phyloP scores from a whole-genome alignment of 2,797 vertebrate species.

The Sebastolobus altivelis region DNA sequence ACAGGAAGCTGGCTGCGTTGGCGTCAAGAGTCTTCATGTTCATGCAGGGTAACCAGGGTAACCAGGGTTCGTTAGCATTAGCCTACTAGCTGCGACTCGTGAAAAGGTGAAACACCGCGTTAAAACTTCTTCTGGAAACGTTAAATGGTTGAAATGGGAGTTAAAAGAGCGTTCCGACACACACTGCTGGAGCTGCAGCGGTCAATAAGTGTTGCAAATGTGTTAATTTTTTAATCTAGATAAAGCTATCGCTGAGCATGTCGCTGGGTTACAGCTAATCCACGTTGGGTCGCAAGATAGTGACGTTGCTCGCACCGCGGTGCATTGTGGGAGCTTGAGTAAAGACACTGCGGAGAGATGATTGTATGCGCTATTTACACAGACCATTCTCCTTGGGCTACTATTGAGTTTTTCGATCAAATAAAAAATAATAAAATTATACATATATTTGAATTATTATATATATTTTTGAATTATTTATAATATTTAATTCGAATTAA shows the following conservation, averaged over 20 bases:
- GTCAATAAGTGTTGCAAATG: rapidly evolving
- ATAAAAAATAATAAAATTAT: too few species aligned
- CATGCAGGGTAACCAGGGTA: background rate
- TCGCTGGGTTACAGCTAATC: background rate
- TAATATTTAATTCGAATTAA: too few species aligned
- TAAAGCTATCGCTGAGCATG: background rate
- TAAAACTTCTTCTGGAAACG: background rate
- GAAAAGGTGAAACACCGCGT: background rate
- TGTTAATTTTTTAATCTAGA: background rate
- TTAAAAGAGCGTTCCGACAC: rapidly evolving
- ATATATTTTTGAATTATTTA: too few species aligned
- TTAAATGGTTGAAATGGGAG: background rate
- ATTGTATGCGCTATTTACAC: too few species aligned
- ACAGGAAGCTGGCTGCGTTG: slow-evolving; percentile 55
- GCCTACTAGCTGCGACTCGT: background rate
- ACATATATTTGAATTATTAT: too few species aligned
- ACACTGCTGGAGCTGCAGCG: rapidly evolving
- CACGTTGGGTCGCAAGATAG: slow-evolving; percentile 54
- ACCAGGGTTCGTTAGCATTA: too few species aligned
- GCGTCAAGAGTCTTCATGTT: slow-evolving; percentile 2
- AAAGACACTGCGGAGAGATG: background rate
- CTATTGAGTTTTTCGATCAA: too few species aligned
- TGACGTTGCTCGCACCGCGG: slow-evolving; percentile 13
- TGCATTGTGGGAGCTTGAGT: slow-evolving; percentile 76
- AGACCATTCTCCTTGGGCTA: too few species aligned